These are phyloP conservation scores for Meloidogyne exigua DNA, from an alignment of 1,140 invertebrate species.

Conservation along the genomic window DNA sequence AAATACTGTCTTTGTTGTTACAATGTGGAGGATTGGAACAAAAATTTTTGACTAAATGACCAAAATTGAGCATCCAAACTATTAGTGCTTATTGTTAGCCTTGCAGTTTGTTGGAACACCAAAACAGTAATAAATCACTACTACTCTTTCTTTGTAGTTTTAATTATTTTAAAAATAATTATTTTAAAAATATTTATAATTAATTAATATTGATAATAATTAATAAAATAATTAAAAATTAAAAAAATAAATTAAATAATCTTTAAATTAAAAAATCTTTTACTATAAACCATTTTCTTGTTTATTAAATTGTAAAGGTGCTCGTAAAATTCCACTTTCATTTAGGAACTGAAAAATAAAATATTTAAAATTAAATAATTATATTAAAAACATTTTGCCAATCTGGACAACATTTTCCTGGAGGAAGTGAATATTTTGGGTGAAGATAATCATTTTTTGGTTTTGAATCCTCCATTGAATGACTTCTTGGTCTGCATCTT, in stretches of 20 bases:
- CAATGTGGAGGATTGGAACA: too few species aligned
- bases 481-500: background rate
- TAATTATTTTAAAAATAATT: too few species aligned
- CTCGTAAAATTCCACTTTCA: background rate
- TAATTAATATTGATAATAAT: too few species aligned
- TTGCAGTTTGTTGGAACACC: too few species aligned
- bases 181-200: too few species aligned
- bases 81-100: too few species aligned
- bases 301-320: background rate
- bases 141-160: too few species aligned
- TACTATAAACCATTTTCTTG: background rate
- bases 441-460: conserved; percentile 26
- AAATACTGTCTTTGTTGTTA: too few species aligned
- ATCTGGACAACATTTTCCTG: background rate
- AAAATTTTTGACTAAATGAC: too few species aligned
- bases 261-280: background rate
- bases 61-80: too few species aligned
- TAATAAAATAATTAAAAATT: too few species aligned
- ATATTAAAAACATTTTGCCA: background rate
- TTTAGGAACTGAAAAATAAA: background rate
- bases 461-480: background rate
- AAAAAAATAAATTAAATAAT: background rate
- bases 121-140: too few species aligned
- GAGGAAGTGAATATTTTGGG: conserved; percentile 28
- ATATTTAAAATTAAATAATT: background rate